Base-by-base conservation (phyloP, 2,888 invertebrate species). In the Sphaerophoria rueppellii region DNA sequence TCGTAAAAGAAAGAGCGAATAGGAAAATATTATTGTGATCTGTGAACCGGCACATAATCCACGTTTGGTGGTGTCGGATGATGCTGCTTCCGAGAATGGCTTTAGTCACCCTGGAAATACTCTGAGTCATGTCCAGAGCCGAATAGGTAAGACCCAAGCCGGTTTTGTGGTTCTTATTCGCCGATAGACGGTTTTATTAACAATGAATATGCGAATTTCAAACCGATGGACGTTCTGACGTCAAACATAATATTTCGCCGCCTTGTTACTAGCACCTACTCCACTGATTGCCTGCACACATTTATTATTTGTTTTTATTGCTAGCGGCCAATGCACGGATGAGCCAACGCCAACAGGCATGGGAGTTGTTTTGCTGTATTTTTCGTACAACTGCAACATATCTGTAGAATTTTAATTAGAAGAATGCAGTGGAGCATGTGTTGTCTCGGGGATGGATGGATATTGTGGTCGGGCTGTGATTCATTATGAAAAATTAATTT, bases 341-440 rank as follows among this genome's bases (percentile, higher is more conserved):
- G n/a, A 24, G 14, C 12, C 34, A 12, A 34, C n/a, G n/a, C 24
- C 24, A 24, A 24, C 24, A 24, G 24, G 11, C 67, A n/a, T n/a
- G 11, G 6, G 6, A 50, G 65, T 37, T 50, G 5, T 34, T 40
- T 14, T 58, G 40, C 4, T 40, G 12, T 12, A 4, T 37, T 35
- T 61, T 65, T 50, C 50, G 57, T 73, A 69, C 67, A 16, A 67
- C 50, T 24, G 2, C 14, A 69, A 61, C 50, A 32, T 73, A 69
- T 77, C 77, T 73, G 72, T 77, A 75, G 81, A 82, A 76, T 82
- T 76, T 76, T 77, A 82, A 77, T 82, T 50, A 50, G 63, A 77
- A 77, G 43, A 70, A 73, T 73, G 61, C 73, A 73, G 37, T 43
- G 35, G 40, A 50, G 61, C 67, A 82, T 69, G 61, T 43, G 61